phyloP scores from a whole-genome alignment of 1,140 invertebrate genomes.

The Drosophila triauraria region DNA sequence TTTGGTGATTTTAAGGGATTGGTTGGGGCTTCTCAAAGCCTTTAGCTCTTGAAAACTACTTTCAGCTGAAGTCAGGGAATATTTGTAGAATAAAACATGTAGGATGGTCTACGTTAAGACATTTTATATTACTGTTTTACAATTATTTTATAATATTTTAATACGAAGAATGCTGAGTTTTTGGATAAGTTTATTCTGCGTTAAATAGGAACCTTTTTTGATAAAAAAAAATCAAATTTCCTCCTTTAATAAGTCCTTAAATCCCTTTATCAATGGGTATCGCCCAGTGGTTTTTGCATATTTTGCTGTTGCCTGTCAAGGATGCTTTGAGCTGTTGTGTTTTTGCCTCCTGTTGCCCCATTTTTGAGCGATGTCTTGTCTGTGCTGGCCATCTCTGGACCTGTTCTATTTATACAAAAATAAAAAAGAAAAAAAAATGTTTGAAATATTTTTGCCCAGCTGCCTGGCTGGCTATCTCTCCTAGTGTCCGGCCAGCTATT shows the following conservation, averaged over 20 bases:
- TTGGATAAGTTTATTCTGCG: too few relatives aligned
- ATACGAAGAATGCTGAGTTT: too few relatives aligned
- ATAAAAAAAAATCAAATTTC: too few relatives aligned
- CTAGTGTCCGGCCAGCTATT: constrained; percentile 54
- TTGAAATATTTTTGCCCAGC: constrained; percentile 57
- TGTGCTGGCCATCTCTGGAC: constrained; percentile 29
- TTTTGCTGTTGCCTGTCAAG: constrained; percentile 1
- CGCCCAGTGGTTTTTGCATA: not conserved
- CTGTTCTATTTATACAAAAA: constrained; percentile 23
- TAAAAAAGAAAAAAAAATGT: constrained; percentile 5
- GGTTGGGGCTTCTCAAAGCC: not conserved
- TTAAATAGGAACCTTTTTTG: too few relatives aligned
- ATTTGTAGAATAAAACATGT: too few relatives aligned
- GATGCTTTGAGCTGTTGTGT: constrained; percentile 14
- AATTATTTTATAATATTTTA: too few relatives aligned
- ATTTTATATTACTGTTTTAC: too few relatives aligned
- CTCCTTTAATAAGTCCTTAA: too few relatives aligned
- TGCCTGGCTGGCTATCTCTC: constrained; percentile 35
- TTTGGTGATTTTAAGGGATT: not conserved
- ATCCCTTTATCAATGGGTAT: constrained; percentile 4
- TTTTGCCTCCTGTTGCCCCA: constrained; percentile 11
- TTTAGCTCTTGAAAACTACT: not conserved
- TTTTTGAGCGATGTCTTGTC: constrained; percentile 47
- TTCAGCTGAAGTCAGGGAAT: too few relatives aligned
- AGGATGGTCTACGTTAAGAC: too few relatives aligned